Evolutionary conservation across 2,797 vertebrate species (phyloP), one percentile per base, ranked within the genome.

Genomic region (Neostethus bicornis): DNA sequence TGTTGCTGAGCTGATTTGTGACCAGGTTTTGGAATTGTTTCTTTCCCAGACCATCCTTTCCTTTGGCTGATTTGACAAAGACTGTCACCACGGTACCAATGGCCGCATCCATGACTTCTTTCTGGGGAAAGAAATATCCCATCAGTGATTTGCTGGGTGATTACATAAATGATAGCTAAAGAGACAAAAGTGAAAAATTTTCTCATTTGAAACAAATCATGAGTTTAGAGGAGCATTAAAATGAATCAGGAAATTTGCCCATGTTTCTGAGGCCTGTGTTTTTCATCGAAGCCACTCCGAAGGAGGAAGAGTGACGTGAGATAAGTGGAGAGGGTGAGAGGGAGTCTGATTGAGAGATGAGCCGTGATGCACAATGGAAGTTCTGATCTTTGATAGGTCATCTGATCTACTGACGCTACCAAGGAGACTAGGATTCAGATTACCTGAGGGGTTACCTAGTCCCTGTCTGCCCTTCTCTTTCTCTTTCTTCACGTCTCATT

Each of bases 301-400:
- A 51, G 66, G 77, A 67, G 49, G 71, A 85, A 77, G 51, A 28
- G 76, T 83, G 87, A 90, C 34, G 85, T 73, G 63, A 80, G 83
- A 83, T 78, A 84, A 73, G 73, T 43, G 55, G 61, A 79, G 75
- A 82, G 52, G 68, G 79, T 60, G 78, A 87, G 84, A 77, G 72
- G 43, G 69, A 83, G 84, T 84, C 84, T 81, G 82, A 83, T 58
- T 72, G 72, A 81, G 82, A 83, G 79, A 85, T 72, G 66, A 79
- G 74, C 76, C 31, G 71, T 46, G 70, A 74, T 71, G 78, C 83
- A 89, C 88, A 91, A 87, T 87, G 87, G 84, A 85, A 72, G 81
- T 76, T 79, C 81, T 90, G 90, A 92, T 92, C 91, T 92, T 87
- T 90, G 91, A 92, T 90, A 91, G 90, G 91, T 90, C 87, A 93